Evolutionary conservation across 1,140 invertebrate genomes (phyloP).

Genomic region (Dendrolimus kikuchii): DNA sequence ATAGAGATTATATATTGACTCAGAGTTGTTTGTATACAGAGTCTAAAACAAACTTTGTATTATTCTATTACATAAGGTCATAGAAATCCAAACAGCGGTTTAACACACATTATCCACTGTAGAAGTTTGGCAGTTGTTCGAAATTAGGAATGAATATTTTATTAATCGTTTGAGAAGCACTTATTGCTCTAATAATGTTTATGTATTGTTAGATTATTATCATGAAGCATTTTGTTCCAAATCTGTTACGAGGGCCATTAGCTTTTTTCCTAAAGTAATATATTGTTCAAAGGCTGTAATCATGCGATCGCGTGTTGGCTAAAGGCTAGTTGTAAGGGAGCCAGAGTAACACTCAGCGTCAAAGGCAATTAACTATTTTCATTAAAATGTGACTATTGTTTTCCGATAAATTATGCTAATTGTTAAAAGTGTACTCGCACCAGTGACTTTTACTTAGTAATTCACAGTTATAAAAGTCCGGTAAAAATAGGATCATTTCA

Average conservation of each 20-base stretch:
- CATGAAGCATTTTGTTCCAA: slow-evolving; percentile 13
- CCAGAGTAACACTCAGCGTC: too few relatives aligned
- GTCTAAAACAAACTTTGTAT: not conserved
- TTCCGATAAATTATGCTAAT: too few relatives aligned
- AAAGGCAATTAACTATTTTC: too few relatives aligned
- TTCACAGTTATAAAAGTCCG: too few relatives aligned
- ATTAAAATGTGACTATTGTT: too few relatives aligned
- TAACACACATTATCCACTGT: slow-evolving; percentile 5
- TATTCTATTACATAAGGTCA: slow-evolving; percentile 1
- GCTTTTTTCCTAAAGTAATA: slow-evolving; percentile 14
- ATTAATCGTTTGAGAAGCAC: too few relatives aligned
- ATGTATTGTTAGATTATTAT: slow-evolving; percentile 9
- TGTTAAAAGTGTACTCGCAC: too few relatives aligned
- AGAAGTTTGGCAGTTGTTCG: slow-evolving; percentile 1
- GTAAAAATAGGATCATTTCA: too few relatives aligned
- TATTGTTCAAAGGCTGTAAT: slow-evolving; percentile 16
- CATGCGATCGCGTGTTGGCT: slow-evolving; percentile 12
- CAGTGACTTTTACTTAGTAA: too few relatives aligned
- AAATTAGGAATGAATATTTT: slow-evolving; percentile 1
- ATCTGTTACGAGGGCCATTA: slow-evolving; percentile 14
- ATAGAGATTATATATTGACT: too few relatives aligned
- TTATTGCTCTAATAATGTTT: not conserved
- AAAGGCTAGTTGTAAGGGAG: too few relatives aligned
- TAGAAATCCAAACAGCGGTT: not conserved
- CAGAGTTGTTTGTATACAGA: too few relatives aligned